phyloP scores from a whole-genome alignment of 37 sponge, comb jelly and placozoan genomes.

The Chondrilla cf. caribensis region DNA sequence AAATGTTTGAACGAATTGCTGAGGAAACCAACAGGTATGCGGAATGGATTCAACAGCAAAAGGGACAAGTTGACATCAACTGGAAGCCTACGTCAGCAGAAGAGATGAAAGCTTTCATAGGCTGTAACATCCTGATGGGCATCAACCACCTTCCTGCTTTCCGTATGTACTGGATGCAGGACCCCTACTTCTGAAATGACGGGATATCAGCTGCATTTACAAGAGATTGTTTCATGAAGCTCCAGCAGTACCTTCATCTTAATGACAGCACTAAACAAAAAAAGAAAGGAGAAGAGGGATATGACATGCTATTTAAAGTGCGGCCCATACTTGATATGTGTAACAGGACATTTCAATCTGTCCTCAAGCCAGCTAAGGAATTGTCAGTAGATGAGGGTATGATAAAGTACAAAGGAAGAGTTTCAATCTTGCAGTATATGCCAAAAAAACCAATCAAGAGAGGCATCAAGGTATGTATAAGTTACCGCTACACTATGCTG shows the following conservation, averaged over 20 bases:
- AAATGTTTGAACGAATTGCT: neutral
- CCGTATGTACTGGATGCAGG: neutral
- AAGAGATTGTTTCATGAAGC: neutral
- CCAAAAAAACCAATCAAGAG: conserved; percentile 20
- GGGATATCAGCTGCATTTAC: neutral
- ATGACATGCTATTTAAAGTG: conserved; percentile 24
- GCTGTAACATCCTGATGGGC: conserved; percentile 8
- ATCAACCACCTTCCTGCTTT: neutral
- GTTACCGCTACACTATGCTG: too few relatives aligned
- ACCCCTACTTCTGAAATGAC: neutral
- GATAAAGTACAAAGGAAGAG: conserved; percentile 20
- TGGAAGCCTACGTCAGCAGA: conserved; percentile 1
- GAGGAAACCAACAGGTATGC: conserved; percentile 19
- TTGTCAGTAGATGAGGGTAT: conserved; percentile 24
- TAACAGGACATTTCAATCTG: neutral
- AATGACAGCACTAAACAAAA: neutral
- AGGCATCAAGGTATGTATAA: conserved; percentile 2
- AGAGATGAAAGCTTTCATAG: neutral
- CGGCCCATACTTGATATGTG: neutral
- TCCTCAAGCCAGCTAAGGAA: neutral
- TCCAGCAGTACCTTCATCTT: neutral
- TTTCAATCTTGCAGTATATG: neutral
- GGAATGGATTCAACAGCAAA: too few relatives aligned
- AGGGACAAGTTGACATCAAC: neutral
- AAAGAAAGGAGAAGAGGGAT: neutral